Evolutionary conservation across 2,113 vertebrate species (phyloP).

Genomic region (Origma solitaria): DNA sequence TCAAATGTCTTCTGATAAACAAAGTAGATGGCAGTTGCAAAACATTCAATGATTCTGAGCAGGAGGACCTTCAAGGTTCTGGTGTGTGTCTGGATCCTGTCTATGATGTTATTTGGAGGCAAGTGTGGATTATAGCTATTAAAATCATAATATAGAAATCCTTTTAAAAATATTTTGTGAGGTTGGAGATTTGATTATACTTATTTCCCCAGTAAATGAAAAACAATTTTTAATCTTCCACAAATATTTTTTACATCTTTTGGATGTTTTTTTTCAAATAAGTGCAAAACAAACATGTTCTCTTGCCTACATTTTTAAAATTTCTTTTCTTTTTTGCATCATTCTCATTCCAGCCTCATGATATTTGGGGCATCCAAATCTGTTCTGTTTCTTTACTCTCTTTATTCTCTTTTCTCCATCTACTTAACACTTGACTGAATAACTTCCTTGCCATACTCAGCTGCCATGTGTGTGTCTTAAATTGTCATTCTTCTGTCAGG

Average conservation of each 20-base stretch:
- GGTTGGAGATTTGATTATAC: not conserved
- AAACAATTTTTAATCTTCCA: not conserved
- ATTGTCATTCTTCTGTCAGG: not conserved
- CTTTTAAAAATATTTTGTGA: not conserved
- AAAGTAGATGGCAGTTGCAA: slow-evolving; percentile 98
- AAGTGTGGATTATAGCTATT: slow-evolving; percentile 48
- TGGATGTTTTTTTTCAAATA: not conserved
- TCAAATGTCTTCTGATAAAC: slow-evolving; percentile 98
- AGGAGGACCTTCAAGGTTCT: slow-evolving; percentile 96
- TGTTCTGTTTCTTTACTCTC: not conserved
- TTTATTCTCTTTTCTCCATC: not conserved
- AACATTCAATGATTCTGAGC: slow-evolving; percentile 98
- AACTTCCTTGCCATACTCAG: not conserved
- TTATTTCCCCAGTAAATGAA: not conserved
- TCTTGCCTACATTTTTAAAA: accelerated
- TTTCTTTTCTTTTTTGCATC: not conserved
- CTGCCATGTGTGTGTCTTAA: not conserved
- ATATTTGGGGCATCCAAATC: not conserved
- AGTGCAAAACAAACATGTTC: not conserved
- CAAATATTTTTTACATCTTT: not conserved
- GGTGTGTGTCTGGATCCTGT: slow-evolving; percentile 97
- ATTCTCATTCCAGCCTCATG: not conserved
- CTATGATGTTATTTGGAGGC: slow-evolving; percentile 99
- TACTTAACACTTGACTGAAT: not conserved
- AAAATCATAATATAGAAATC: not conserved